Base-by-base conservation (phyloP, 1,140 invertebrate genomes). In the Hylyphantes graminicola region DNA sequence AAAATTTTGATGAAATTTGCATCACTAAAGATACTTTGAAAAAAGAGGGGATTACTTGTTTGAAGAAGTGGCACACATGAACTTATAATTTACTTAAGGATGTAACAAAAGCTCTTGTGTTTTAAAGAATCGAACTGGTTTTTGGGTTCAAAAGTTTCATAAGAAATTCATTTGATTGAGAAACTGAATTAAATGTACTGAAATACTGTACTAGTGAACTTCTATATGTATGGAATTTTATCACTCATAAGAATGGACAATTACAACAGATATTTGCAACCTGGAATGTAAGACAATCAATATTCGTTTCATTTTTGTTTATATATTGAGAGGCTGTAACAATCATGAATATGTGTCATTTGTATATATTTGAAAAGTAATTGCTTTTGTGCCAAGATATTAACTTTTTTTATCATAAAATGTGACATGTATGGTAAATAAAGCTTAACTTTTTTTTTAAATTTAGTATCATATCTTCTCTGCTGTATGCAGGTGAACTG, bases 1-100 rank as follows among this genome's bases (percentile, higher is more conserved):
- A 90, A 11, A 90, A 90, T 17, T 93, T 92, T 87, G 88, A 92
- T 72, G 88, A 91, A 84, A 90, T 90, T 61, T 91, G 90, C 86
- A 89, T 92, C 21, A 90, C 89, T 6, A 85, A 87, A 19, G 88
- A 91, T 57, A 88, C 88, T 15, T 89, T 88, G 89, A 85, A 73
- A 15, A 87, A 87, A 67, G 81, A 87, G 63, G 88, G 88, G 55
- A 86, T 85, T 50, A 77, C 86, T 13, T 87, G 87, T 68, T 86
- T 89, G 48, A 86, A 86, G n/a, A 88, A 88, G 68, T 89, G 88
- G 88, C 86, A 88, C 61, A 80, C 88, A 19, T 89, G 85, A 89
- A 68, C n/a, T 9, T 17, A 54, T 35, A 5, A 35, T 35, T 35
- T 35, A 35, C 35, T 35, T 35, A 35, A 35, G 35, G 35, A 35